Conservation (phyloP, 2,113 vertebrate genomes). For the Pomatostomus ruficeps region DNA sequence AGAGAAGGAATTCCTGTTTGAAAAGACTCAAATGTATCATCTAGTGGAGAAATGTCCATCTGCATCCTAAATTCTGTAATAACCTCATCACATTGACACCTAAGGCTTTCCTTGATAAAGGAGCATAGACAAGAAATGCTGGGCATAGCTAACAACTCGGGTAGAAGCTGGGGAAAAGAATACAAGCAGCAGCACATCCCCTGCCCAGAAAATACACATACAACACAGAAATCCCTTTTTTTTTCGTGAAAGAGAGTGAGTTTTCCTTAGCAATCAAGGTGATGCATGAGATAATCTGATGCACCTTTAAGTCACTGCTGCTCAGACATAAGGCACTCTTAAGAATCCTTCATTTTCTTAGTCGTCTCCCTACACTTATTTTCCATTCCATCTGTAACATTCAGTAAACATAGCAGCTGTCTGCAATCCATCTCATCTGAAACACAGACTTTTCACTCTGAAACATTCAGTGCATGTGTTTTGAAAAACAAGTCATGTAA, state of each 20-base stretch:
- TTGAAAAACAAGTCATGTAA: constrained; percentile 30
- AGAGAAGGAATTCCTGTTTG: not conserved
- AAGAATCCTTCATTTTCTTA: not conserved
- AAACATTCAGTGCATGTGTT: constrained; percentile 18
- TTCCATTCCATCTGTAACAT: constrained; percentile 6
- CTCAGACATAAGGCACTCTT: not conserved
- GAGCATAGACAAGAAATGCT: not conserved
- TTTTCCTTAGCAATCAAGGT: not conserved
- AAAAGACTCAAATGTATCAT: not conserved
- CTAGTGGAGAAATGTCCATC: not conserved
- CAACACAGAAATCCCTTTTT: not conserved
- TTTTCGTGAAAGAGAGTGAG: not conserved
- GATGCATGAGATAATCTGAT: not conserved
- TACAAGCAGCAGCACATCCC: not conserved
- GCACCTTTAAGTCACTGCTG: not conserved
- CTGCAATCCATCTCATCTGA: constrained; percentile 39
- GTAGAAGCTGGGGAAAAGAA: not conserved
- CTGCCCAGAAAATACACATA: not conserved
- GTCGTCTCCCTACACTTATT: not conserved
- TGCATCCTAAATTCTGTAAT: not conserved
- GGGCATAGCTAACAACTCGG: not conserved
- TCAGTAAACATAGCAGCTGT: constrained; percentile 31
- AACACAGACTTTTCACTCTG: constrained; percentile 17
- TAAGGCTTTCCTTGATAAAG: not conserved
- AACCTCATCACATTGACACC: not conserved